Evolutionary conservation across 2,113 vertebrate genomes (phyloP).

Genomic region (Triplophysa tibetana): DNA sequence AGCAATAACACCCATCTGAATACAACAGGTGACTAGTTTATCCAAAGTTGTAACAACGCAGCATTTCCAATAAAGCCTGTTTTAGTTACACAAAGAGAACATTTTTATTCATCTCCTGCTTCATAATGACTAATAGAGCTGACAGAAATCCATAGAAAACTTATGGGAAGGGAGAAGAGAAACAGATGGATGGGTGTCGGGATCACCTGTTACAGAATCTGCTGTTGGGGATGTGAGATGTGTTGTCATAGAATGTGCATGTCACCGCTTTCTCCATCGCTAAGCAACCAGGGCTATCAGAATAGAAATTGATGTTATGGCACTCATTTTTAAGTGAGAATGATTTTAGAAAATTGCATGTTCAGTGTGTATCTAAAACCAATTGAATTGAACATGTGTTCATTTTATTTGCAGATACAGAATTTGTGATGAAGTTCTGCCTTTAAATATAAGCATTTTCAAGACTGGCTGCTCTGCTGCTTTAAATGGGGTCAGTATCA

Average conservation of each 20-base stretch:
- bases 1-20: not conserved
- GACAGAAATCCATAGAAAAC: not conserved
- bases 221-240: not conserved
- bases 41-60: not conserved
- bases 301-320: constrained; percentile 2
- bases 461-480: constrained; percentile 18
- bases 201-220: not conserved
- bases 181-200: not conserved
- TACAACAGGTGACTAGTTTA: no score
- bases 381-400: constrained; percentile 5
- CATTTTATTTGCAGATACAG: not conserved
- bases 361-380: not conserved
- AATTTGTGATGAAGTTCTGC: constrained; percentile 4
- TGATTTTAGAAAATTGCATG: not conserved
- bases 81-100: not conserved
- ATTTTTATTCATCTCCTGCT: not conserved
- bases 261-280: not conserved
- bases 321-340: not conserved
- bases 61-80: not conserved
- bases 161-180: not conserved
- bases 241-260: not conserved
- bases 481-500: no score
- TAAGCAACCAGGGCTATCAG: not conserved
- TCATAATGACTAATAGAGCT: not conserved
- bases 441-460: not conserved